A percentile compares a stretch with the other conserved stretches of the same genome.
Conservation (phyloP, 2,888 invertebrate genomes). For the Aspidapion aeneum region DNA sequence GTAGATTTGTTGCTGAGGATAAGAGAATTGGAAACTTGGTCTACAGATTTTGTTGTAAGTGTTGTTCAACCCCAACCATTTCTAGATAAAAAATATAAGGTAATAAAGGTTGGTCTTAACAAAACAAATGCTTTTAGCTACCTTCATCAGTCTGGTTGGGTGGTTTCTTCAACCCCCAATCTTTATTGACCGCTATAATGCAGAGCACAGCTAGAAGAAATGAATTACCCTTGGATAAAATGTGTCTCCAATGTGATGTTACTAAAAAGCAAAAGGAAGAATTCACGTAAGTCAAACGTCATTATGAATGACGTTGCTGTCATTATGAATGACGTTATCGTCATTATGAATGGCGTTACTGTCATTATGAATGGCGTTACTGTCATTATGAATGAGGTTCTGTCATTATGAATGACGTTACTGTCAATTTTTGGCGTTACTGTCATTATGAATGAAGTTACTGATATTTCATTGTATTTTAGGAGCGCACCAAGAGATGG, state of each 20-base stretch:
- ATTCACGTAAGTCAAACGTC: conserved; percentile 80
- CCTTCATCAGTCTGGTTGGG: conserved; percentile 94
- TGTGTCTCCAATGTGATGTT: conserved; percentile 96
- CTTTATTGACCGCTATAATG: conserved; percentile 95
- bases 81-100: background rate
- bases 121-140: no score
- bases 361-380: no score
- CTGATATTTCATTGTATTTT: conserved; percentile 20
- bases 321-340: background rate
- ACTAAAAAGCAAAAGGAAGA: conserved; percentile 96
- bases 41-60: conserved; percentile 85
- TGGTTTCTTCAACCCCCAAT: conserved; percentile 98
- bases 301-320: no score
- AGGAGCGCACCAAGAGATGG: conserved; percentile 88
- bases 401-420: no score
- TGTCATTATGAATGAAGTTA: no score
- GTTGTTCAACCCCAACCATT: background rate
- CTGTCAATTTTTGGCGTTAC: no score
- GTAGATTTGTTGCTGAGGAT: conserved; percentile 83
- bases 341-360: background rate
- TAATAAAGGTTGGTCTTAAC: no score
- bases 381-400: no score
- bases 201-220: conserved; percentile 93
- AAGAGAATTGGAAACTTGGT: conserved; percentile 90
- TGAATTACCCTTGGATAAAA: conserved; percentile 91